Evolutionary conservation across 2,888 invertebrate genomes (phyloP).

Genomic region (Hyles lineata): DNA sequence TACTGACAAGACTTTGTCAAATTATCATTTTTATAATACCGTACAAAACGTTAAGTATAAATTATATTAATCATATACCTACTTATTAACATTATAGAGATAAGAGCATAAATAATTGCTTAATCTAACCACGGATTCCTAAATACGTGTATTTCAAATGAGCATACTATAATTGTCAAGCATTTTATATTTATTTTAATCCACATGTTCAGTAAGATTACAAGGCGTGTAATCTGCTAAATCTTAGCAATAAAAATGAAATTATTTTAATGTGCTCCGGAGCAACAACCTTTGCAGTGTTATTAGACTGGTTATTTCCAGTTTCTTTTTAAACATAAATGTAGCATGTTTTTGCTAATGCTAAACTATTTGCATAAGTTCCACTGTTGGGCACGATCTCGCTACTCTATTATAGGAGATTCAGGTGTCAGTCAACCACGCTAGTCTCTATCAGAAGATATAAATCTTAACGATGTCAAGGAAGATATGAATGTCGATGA

Average conservation of each 20-base stretch:
- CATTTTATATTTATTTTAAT: constrained; percentile 14
- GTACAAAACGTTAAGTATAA: not conserved
- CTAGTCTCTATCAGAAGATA: no score
- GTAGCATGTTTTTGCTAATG: no score
- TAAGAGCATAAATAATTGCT: constrained; percentile 8
- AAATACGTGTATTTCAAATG: not conserved
- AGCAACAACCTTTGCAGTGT: not conserved
- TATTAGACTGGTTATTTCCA: not conserved
- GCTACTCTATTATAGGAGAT: no score
- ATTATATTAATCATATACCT: not conserved
- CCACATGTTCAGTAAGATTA: constrained; percentile 10
- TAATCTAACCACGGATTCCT: not conserved
- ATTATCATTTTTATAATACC: not conserved
- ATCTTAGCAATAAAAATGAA: constrained; percentile 25
- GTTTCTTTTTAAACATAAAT: not conserved
- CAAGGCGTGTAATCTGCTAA: constrained; percentile 23
- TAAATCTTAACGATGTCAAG: no score
- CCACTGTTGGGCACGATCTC: no score
- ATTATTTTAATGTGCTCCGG: constrained; percentile 20
- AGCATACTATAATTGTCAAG: not conserved
- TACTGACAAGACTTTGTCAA: not conserved
- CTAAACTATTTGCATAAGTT: no score
- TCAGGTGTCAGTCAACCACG: no score
- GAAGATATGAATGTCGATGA: no score
- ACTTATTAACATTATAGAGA: not conserved